Base-by-base conservation (phyloP, 2,888 invertebrate genomes). In the Piscicola geometra region DNA sequence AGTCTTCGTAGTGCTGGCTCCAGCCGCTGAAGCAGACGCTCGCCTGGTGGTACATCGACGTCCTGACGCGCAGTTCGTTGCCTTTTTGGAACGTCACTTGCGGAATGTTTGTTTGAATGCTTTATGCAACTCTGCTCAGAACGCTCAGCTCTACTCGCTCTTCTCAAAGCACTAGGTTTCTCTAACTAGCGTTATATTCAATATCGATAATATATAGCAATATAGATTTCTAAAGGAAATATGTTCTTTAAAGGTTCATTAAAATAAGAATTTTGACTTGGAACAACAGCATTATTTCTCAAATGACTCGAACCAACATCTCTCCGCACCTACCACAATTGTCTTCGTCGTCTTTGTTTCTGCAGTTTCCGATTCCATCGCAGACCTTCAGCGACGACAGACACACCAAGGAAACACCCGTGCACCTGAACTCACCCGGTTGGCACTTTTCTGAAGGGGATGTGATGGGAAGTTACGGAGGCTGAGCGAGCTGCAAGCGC, bases 301-400 rank as follows among this genome's bases (percentile, higher is more conserved):
- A 25, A 25, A 25, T 9, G 25, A 56, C 41, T 5, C 41, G 41
- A 41, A 41, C 15, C 41, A 41, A 41, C 15, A n/a, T 41, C 41
- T 18, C n/a, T 56, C 3, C 5, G n/a, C 3, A 21, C 73, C 36
- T 15, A 73, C 73, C 73, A 64, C 73, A 73, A 15, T 35, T 25
- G 18, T 35, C 15, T 36, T 73, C 73, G 36, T 73, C 73, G 35
- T 73, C 73, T 12, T 21, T 35, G 32, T 25, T 12, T 3, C 32
- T 28, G 30, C 73, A 73, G 12, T 73, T 35, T 33, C 21, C 28
- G 28, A 25, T 73, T 64, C 36, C 60, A 64, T 73, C 41, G 30
- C 73, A 73, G 1, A 64, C 36, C 60, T 15, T 9, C 5, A 5
- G 9, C 25, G 21, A 18, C 60, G 5, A 3, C 60, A 56, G n/a